Evolutionary conservation across 1,140 invertebrate species (phyloP), one percentile per base, ranked within the genome.

Genomic region (Mamestra configurata): DNA sequence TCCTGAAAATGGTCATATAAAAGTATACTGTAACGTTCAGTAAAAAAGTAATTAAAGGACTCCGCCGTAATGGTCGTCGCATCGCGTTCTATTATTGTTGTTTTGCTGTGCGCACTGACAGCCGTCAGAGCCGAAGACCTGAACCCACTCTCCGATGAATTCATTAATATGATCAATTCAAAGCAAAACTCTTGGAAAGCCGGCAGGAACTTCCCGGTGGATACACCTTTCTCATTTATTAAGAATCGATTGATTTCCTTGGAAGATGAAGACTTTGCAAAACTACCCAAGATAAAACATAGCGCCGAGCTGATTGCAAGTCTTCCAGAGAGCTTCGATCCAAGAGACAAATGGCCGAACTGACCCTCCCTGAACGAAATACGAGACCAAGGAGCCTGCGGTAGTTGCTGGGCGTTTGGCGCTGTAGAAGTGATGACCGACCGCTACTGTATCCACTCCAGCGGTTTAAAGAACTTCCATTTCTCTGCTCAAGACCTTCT

Each of bases 381-480:
- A 46, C 90, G 97, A 76, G 97, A 98, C 95, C 97, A 98, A 91
- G 95, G 96, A 81, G 85, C 95, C 84, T 94, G 95, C 68, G 97
- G 97, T 40, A 97, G 96, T 18, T 97, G 96, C 88, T 97, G 97
- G 97, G 98, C 98, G 15, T 98, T 98, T 93, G 98, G 97, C 68
- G 98, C 98, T 49, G 98, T 98, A 0, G 98, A 98, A 94, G 97
- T 98, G 3, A 98, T 99, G 97, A 97, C 98, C 31, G 98, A 99
- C 94, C 95, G 98, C 61, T 96, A 96, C 4, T 99, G 98, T 99
- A 86, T 96, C 97, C 79, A 97, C 97, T 0, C 94, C 7, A 96
- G 94, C 72, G 13, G 6, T n/a, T n/a, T n/a, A 35, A 13, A 35
- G 27, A 15, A 61, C 35, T 61, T 61, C 31, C 31, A 35, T 35